phyloP scores from a whole-genome alignment of 2,797 vertebrate species.

The Argentina silus region DNA sequence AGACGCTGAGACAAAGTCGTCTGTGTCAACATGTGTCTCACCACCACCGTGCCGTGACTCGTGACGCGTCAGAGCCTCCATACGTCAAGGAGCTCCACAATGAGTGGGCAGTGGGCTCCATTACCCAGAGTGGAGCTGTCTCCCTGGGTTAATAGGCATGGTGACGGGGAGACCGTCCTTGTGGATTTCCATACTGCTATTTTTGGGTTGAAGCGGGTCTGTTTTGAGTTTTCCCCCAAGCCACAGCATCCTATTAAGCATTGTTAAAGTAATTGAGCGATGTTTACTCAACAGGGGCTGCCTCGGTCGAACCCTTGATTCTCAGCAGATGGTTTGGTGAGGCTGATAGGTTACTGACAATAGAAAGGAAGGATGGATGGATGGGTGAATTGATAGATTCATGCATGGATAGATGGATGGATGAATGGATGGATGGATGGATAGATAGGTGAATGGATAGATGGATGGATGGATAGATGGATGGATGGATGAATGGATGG shows the following conservation, averaged over 20 bases:
- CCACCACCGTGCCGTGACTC: conserved; percentile 73
- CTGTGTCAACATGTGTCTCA: conserved; percentile 72
- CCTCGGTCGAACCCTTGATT: conserved; percentile 26
- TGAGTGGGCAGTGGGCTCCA: conserved; percentile 77
- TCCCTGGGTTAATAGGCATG: conserved; percentile 60
- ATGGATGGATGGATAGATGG: background rate
- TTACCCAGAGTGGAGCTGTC: conserved; percentile 66
- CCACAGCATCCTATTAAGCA: conserved; percentile 76
- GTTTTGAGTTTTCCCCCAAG: conserved; percentile 72
- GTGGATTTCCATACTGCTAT: conserved; percentile 74
- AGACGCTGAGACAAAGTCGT: conserved; percentile 55
- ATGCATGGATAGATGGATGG: background rate
- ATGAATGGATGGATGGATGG: conserved; percentile 1
- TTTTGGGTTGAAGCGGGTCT: conserved; percentile 66
- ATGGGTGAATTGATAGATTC: conserved; percentile 9
- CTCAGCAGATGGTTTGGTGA: conserved; percentile 25
- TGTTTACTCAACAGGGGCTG: conserved; percentile 53
- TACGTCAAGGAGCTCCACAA: conserved; percentile 62
- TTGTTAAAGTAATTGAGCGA: conserved; percentile 66
- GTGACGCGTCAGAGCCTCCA: conserved; percentile 64
- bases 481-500: conserved; percentile 1
- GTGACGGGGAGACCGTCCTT: conserved; percentile 56
- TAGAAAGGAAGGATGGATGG: conserved; percentile 4
- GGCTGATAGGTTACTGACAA: background rate
- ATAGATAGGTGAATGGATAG: background rate